Evolutionary conservation across 1,140 invertebrate species (phyloP).

Genomic region (Scaptomyza graminum): DNA sequence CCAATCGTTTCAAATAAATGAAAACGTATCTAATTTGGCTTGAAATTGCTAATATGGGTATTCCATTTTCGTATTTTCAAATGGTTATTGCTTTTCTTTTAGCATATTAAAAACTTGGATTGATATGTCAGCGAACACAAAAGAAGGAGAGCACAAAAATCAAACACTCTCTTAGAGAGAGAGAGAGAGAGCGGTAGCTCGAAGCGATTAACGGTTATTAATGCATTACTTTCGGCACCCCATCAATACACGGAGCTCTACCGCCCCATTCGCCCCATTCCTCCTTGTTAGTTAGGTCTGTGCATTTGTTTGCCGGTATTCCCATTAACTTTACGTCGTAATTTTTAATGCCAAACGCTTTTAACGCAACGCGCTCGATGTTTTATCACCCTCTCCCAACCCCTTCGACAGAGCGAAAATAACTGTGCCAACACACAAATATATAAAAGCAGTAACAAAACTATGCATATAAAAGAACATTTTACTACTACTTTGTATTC

Average conservation of each 20-base stretch:
- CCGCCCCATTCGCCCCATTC: too few relatives aligned
- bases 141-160: too few relatives aligned
- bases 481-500: conserved; percentile 44
- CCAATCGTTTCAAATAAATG: not conserved
- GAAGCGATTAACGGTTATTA: not conserved
- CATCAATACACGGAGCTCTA: conserved; percentile 7
- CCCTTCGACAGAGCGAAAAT: too few relatives aligned
- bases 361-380: conserved; percentile 45
- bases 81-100: not conserved
- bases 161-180: too few relatives aligned
- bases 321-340: conserved; percentile 49
- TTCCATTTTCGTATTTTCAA: not conserved
- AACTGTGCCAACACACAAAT: too few relatives aligned
- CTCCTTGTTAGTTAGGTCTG: not conserved
- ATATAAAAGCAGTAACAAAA: conserved; percentile 62
- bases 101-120: not conserved
- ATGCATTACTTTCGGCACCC: not conserved
- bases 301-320: conserved; percentile 17
- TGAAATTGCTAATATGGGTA: not conserved
- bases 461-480: conserved; percentile 71
- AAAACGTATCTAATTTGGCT: not conserved
- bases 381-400: not conserved
- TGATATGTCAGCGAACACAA: not conserved
- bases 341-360: conserved; percentile 72
- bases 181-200: not conserved